These are phyloP conservation scores for Charanyca ferruginea DNA, from an alignment of 2,888 invertebrate species.

Conservation along the genomic window DNA sequence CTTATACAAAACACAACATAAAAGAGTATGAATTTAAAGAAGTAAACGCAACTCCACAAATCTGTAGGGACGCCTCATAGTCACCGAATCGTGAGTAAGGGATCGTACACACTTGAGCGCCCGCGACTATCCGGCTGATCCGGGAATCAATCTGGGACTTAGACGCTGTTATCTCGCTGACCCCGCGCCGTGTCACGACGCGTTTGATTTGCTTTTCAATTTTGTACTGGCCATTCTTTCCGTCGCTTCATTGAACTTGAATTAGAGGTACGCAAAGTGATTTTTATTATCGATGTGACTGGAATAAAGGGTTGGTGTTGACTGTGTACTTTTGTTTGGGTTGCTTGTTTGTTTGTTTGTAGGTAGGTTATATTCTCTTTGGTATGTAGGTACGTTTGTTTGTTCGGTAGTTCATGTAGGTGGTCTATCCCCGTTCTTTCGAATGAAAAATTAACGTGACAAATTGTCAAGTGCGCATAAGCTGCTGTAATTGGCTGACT, in stretches of 20 bases:
- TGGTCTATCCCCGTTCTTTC: no score
- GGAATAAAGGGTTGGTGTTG: conserved; percentile 39
- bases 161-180: conserved; percentile 86
- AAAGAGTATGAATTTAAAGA: conserved; percentile 52
- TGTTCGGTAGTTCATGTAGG: no score
- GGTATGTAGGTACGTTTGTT: no score
- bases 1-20: conserved; percentile 27
- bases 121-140: conserved; percentile 82
- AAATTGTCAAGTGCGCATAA: no score
- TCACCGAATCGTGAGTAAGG: conserved; percentile 86
- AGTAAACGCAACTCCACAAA: conserved; percentile 69
- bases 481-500: no score
- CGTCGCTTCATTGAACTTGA: conserved; percentile 59
- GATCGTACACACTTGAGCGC: conserved; percentile 85
- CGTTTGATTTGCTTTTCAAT: conserved; percentile 82
- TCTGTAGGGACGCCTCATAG: conserved; percentile 80
- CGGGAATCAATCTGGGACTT: conserved; percentile 89
- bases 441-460: no score
- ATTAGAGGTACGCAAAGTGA: conserved; percentile 59
- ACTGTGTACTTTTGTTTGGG: conserved; percentile 2
- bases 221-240: conserved; percentile 74
- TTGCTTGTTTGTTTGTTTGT: no score
- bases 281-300: conserved; percentile 51
- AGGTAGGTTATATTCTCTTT: no score
- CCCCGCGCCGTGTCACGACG: conserved; percentile 84